A percentile compares a stretch with the other conserved stretches of the same genome.
Evolutionary conservation across 2,888 invertebrate genomes (phyloP).

Genomic region (Drosophila macrospina): DNA sequence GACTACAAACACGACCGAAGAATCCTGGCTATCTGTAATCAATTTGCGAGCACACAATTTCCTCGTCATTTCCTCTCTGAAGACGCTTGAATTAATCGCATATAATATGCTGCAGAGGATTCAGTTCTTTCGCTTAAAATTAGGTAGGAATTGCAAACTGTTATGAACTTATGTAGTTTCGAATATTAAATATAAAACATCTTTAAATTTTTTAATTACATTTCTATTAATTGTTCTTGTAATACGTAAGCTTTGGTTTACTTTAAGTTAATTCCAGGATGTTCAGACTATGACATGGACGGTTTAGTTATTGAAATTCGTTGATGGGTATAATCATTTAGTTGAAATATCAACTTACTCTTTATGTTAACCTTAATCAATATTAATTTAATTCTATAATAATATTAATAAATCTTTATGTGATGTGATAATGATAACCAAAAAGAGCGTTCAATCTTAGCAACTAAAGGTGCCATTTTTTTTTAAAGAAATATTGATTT

Average conservation of each 20-base stretch:
- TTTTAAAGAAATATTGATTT: too few relatives aligned
- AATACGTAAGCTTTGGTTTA: not conserved
- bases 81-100: constrained; percentile 22
- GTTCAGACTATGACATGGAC: not conserved
- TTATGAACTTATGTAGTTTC: too few relatives aligned
- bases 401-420: too few relatives aligned
- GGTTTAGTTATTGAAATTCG: not conserved
- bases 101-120: constrained; percentile 9
- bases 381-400: too few relatives aligned
- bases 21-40: constrained; percentile 68
- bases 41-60: constrained; percentile 73
- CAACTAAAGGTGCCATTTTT: too few relatives aligned
- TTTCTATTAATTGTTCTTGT: not conserved
- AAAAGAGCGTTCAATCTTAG: too few relatives aligned
- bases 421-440: too few relatives aligned
- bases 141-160: not conserved
- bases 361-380: too few relatives aligned
- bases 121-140: constrained; percentile 16
- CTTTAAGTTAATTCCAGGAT: not conserved
- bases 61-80: constrained; percentile 63
- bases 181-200: not conserved
- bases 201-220: not conserved
- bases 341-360: too few relatives aligned
- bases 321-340: too few relatives aligned
- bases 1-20: constrained; percentile 30